Conservation (phyloP, 2,888 invertebrate species). For the Craniophora ligustri region DNA sequence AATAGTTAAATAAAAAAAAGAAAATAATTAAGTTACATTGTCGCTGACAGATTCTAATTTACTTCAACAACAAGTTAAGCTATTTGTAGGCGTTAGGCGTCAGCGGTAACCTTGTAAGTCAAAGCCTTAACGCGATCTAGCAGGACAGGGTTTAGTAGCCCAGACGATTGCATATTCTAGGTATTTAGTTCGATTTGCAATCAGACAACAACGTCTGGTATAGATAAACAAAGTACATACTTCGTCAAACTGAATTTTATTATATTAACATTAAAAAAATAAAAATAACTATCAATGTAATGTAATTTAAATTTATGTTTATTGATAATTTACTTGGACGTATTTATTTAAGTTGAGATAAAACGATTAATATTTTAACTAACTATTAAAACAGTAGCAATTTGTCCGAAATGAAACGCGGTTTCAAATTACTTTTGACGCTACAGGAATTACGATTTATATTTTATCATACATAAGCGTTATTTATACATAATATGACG, state of each 20-base stretch:
- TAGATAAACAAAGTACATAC: constrained; percentile 4
- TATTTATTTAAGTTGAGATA: too few species aligned
- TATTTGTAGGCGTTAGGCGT: constrained; percentile 10
- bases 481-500: constrained; percentile 9
- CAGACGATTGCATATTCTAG: constrained; percentile 14
- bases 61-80: not conserved
- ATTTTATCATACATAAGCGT: constrained; percentile 3
- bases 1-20: not conserved
- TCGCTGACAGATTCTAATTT: constrained; percentile 3
- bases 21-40: not conserved
- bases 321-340: too few species aligned
- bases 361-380: not conserved
- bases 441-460: constrained; percentile 16
- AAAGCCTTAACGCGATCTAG: constrained; percentile 29
- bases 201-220: constrained; percentile 13
- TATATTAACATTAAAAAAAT: not conserved
- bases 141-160: constrained; percentile 21
- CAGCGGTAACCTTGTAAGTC: constrained; percentile 24
- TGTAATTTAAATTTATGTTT: too few species aligned
- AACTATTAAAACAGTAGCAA: constrained; percentile 2
- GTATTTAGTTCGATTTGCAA: constrained; percentile 12
- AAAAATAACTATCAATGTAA: too few species aligned
- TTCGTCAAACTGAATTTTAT: not conserved
- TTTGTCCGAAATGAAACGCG: constrained; percentile 20
- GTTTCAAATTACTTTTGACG: constrained; percentile 12